Conservation (phyloP, 2,888 invertebrate species). For the Fissipunctia ypsillon region DNA sequence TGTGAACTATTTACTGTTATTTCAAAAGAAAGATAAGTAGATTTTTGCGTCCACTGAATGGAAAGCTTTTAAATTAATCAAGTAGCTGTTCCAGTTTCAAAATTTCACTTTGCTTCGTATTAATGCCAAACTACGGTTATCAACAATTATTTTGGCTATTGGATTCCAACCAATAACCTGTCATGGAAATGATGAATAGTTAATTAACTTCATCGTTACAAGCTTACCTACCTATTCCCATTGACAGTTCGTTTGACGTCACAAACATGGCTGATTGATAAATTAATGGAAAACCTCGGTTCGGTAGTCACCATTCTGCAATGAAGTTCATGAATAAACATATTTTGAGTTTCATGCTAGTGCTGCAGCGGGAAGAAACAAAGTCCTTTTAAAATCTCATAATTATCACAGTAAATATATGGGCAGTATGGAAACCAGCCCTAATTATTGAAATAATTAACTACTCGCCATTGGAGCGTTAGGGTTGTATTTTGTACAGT, state of each 20-base stretch:
- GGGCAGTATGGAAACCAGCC: no score
- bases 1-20: conserved; percentile 5
- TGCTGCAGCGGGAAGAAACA: not conserved
- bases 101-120: not conserved
- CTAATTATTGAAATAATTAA: no score
- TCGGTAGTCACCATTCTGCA: conserved; percentile 1
- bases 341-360: conserved; percentile 6
- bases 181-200: conserved; percentile 3
- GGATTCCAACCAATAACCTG: conserved; percentile 3
- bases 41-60: not conserved
- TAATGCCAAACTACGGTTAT: not conserved
- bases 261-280: not conserved
- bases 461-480: no score
- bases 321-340: conserved; percentile 5
- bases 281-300: conserved; percentile 2
- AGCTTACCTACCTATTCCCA: conserved; percentile 13
- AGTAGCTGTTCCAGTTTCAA: not conserved
- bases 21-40: not conserved
- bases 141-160: conserved; percentile 2
- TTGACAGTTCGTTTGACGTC: conserved; percentile 21
- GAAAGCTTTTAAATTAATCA: not conserved
- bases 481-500: no score
- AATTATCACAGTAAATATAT: no score
- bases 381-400: not conserved
- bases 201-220: conserved; percentile 24